phyloP scores from a whole-genome alignment of 30 jellyfish, hydroid and myxozoan species.

The Aurelia aurita complex sp. Pacific region DNA sequence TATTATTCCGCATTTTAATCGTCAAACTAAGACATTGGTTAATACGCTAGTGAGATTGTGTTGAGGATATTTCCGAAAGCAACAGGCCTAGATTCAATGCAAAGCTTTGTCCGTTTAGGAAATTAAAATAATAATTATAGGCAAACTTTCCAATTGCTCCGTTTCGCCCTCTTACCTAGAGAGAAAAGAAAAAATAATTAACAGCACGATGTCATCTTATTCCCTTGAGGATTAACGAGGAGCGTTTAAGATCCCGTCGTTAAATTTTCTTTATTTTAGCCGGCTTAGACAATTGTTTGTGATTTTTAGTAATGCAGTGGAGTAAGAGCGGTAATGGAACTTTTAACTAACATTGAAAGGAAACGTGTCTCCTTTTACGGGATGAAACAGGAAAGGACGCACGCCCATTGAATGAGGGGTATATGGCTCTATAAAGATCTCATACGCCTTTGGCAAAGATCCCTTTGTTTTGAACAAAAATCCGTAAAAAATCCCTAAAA shows the following conservation, averaged over 20 bases:
- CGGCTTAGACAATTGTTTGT: constrained; percentile 33
- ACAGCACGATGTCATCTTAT: constrained; percentile 68
- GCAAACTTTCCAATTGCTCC: constrained; percentile 59
- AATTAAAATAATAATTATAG: constrained; percentile 59
- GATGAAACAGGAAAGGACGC: too few species aligned
- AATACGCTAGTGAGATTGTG: constrained; percentile 66
- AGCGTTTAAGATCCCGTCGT: constrained; percentile 5
- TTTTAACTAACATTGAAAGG: too few species aligned
- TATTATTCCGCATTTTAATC: constrained; percentile 38
- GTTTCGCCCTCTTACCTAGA: constrained; percentile 36
- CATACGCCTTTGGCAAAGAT: too few species aligned
- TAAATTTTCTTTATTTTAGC: constrained; percentile 41
- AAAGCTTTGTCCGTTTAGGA: constrained; percentile 64
- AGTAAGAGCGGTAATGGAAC: too few species aligned
- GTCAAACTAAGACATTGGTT: constrained; percentile 38
- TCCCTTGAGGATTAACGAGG: constrained; percentile 35
- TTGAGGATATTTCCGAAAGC: constrained; percentile 47
- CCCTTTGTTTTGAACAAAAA: too few species aligned
- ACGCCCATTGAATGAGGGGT: too few species aligned
- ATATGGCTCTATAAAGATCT: too few species aligned
- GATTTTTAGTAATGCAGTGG: background rate
- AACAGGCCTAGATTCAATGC: constrained; percentile 55
- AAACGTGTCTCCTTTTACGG: too few species aligned
- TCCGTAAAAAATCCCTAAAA: too few species aligned
- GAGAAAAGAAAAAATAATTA: constrained; percentile 58